Conservation (phyloP, 2,888 invertebrate genomes). For the Lordiphosa andalusiaca region DNA sequence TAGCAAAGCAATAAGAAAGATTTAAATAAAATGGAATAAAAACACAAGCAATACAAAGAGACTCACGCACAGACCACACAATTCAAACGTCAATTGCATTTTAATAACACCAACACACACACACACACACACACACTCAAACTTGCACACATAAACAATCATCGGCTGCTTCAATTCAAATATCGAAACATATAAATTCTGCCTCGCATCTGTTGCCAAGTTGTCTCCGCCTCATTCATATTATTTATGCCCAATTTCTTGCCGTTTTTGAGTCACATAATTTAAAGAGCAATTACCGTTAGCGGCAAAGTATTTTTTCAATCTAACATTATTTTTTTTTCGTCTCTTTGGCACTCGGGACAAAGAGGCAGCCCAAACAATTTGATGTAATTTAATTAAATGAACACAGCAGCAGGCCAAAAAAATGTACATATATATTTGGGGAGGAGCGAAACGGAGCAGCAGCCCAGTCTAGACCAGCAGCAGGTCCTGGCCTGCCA, state of each 20-base stretch:
- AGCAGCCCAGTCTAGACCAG: constrained; percentile 30
- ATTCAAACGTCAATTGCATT: constrained; percentile 64
- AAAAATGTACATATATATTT: constrained; percentile 10
- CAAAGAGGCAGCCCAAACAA: constrained; percentile 63
- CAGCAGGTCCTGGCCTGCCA: constrained; percentile 39
- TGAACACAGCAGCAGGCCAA: constrained; percentile 68
- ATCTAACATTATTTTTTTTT: constrained; percentile 53
- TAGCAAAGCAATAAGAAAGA: too few relatives aligned
- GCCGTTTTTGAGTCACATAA: too few relatives aligned
- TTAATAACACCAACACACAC: constrained; percentile 57
- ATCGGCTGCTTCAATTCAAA: constrained; percentile 33
- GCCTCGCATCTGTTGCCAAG: constrained; percentile 1
- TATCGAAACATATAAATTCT: not conserved
- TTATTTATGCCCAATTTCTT: constrained; percentile 49
- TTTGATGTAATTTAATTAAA: constrained; percentile 77
- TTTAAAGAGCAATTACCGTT: constrained; percentile 8
- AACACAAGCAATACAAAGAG: constrained; percentile 18
- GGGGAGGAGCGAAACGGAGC: constrained; percentile 23
- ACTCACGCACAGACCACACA: constrained; percentile 11
- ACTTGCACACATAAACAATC: constrained; percentile 17
- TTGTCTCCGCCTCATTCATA: constrained; percentile 15
- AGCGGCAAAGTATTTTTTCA: constrained; percentile 32
- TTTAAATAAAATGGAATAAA: constrained; percentile 2
- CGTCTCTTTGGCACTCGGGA: constrained; percentile 34
- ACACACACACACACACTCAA: constrained; percentile 5